Base-by-base conservation (phyloP, 2,888 invertebrate genomes). In the Amphipyra berbera region DNA sequence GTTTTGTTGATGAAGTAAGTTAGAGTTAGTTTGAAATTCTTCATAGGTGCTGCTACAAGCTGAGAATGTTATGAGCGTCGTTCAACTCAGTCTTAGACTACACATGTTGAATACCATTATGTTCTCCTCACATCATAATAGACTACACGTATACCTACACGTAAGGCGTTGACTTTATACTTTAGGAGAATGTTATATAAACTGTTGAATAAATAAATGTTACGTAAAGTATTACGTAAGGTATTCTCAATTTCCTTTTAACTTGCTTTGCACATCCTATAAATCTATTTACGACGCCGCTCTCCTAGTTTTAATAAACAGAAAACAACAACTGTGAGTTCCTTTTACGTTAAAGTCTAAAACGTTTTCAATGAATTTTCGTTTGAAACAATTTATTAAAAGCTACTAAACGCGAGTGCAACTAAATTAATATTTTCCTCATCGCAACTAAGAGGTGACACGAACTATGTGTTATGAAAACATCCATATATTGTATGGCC, bases 1-100 rank as follows among this genome's bases (percentile, higher is more conserved):
- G 90, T 88, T 84, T 89, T 89, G 81, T 84, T 88, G 90, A 91
- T 90, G 87, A 88, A 90, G 81, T 83, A 81, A 88, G 83, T 89
- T 88, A 78, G 71, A 85, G 76, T 82, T 87, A 88, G 85, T 90
- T 88, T 75, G 82, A 77, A 86, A 90, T 90, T 89, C 90, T 90
- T 88, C 82, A 81, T 76, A 82, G 82, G 78, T 84, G 76, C 69
- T 68, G 70, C 75, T 82, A 81, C 81, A 81, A 72, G 73, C 76
- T 73, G 70, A 78, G 82, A 83, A 84, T 85, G 76, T 82, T 84
- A 83, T 82, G 76, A 86, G 77, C 81, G 75, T 73, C 61, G 75
- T 63, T 66, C 60, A 61, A 55, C 61, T 61, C 55, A 21, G 58
- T 64, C 53, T 62, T 46, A 55, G 63, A 62, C 70, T 63, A 67